A percentile compares a stretch with the other conserved stretches of the same genome.
Evolutionary conservation across 1,140 invertebrate species (phyloP).

Genomic region (Drosophila prosaltans): DNA sequence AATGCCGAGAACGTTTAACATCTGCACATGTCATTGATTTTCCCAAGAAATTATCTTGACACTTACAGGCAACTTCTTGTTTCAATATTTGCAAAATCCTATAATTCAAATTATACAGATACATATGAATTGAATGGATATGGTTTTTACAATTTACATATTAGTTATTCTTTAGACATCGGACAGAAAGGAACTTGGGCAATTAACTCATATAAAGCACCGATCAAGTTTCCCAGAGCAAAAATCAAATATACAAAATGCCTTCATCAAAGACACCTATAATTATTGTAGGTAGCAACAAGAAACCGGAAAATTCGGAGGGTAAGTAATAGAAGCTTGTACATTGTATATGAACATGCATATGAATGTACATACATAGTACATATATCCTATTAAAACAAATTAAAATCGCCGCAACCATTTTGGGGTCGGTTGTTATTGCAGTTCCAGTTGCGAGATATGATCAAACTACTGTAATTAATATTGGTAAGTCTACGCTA

Average conservation of each 20-base stretch:
- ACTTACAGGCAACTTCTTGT: neutral
- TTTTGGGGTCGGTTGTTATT: neutral
- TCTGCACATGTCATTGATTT: conserved; percentile 17
- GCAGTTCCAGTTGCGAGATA: conserved; percentile 22
- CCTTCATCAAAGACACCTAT: neutral
- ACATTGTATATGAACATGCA: neutral
- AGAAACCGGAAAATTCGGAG: neutral
- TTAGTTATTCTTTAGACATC: neutral
- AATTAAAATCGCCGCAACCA: neutral
- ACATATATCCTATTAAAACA: neutral
- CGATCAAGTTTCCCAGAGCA: neutral
- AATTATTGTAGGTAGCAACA: neutral
- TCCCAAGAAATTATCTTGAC: conserved; percentile 16
- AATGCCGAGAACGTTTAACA: neutral
- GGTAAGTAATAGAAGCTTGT: conserved; percentile 2
- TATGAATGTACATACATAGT: neutral
- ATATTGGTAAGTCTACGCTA: conserved; percentile 56
- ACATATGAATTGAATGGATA: neutral
- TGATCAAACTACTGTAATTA: conserved; percentile 55
- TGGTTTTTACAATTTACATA: neutral
- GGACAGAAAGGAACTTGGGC: neutral
- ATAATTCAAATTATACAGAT: neutral
- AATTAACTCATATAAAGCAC: neutral
- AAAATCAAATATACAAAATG: conserved; percentile 1
- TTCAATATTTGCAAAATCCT: neutral